Evolutionary conservation across 2,797 vertebrate species (phyloP).

Genomic region (Protosalanx chinensis): DNA sequence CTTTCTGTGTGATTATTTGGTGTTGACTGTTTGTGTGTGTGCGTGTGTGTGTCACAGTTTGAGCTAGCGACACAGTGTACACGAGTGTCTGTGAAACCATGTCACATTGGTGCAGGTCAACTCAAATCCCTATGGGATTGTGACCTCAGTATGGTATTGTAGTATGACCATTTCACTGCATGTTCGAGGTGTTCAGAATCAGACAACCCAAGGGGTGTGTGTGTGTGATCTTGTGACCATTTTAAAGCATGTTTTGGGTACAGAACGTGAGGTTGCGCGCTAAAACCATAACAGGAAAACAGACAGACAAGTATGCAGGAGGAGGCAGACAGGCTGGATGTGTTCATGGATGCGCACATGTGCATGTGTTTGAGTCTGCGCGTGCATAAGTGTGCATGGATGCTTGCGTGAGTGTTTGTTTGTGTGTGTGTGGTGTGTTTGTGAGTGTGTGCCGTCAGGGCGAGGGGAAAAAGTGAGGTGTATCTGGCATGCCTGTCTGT

Average conservation of each 20-base stretch:
- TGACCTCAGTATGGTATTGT: background rate
- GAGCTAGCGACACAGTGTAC: constrained; percentile 2
- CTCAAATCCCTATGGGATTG: background rate
- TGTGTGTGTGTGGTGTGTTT: background rate
- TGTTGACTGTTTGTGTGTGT: constrained; percentile 3
- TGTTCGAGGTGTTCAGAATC: background rate
- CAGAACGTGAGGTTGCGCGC: background rate
- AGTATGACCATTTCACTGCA: constrained; percentile 26
- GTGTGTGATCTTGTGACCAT: background rate
- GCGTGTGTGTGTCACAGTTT: background rate
- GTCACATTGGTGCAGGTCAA: constrained; percentile 6
- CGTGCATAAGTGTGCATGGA: background rate
- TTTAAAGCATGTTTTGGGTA: too few species aligned
- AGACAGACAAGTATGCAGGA: constrained; percentile 11
- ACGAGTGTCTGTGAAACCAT: background rate
- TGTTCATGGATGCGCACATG: constrained; percentile 5
- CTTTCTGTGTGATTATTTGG: constrained; percentile 27
- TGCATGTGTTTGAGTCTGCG: constrained; percentile 4
- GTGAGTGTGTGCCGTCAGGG: constrained; percentile 31
- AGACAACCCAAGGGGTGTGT: background rate
- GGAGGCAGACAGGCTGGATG: constrained; percentile 1
- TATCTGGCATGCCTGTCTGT: constrained; percentile 41
- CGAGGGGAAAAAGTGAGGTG: constrained; percentile 25
- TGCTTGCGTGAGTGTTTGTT: constrained; percentile 4
- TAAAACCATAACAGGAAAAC: background rate